These are phyloP conservation scores for Oegoconia quadripuncta DNA, from an alignment of 2,888 invertebrate genomes.

Conservation along the genomic window DNA sequence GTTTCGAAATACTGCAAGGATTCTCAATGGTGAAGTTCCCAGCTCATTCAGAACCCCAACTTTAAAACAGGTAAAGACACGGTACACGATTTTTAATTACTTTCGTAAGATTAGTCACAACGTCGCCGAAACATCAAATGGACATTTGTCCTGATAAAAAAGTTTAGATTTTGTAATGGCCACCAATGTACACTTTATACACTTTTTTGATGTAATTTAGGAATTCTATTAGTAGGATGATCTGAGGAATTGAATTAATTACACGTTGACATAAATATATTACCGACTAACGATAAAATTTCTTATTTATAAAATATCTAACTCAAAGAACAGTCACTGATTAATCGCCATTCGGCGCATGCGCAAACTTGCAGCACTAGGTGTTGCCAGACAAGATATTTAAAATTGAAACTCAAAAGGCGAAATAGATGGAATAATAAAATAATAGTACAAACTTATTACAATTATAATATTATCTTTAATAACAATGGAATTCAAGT, in stretches of 20 bases:
- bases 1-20: slow-evolving; percentile 50
- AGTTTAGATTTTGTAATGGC: slow-evolving; percentile 79
- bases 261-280: slow-evolving; percentile 59
- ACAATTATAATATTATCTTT: no score
- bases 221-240: slow-evolving; percentile 36
- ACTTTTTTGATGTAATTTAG: slow-evolving; percentile 50
- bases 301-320: slow-evolving; percentile 73
- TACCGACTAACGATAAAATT: slow-evolving; percentile 74
- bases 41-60: slow-evolving; percentile 44
- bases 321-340: slow-evolving; percentile 77
- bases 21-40: slow-evolving; percentile 39
- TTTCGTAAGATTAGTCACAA: slow-evolving; percentile 70
- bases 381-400: slow-evolving; percentile 53
- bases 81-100: slow-evolving; percentile 53
- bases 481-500: no score
- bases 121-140: slow-evolving; percentile 79
- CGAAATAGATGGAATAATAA: no score
- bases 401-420: no score
- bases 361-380: slow-evolving; percentile 71
- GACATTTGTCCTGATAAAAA: slow-evolving; percentile 78
- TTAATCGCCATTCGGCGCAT: slow-evolving; percentile 78
- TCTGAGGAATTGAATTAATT: slow-evolving; percentile 42
- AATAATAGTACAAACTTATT: no score
- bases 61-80: slow-evolving; percentile 41
- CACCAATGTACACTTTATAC: slow-evolving; percentile 75